Conservation (phyloP, 2,888 invertebrate species). For the Herminia tarsipennalis region DNA sequence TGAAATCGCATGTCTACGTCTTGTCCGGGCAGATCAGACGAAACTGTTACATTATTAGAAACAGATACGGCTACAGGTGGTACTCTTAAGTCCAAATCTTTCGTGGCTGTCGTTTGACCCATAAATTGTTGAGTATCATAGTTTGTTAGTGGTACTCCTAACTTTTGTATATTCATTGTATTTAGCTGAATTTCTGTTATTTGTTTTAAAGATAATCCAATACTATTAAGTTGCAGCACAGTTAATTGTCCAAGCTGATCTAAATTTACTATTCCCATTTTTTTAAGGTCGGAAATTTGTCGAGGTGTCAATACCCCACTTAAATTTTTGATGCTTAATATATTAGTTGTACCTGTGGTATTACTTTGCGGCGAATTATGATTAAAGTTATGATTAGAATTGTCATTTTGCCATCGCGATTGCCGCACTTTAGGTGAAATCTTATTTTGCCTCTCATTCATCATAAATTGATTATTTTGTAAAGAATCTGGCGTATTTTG, state of each 20-base stretch:
- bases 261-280: slow-evolving; percentile 86
- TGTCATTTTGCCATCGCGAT: slow-evolving; percentile 81
- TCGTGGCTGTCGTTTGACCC: slow-evolving; percentile 51
- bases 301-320: slow-evolving; percentile 84
- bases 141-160: slow-evolving; percentile 78
- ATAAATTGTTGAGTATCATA: slow-evolving; percentile 59
- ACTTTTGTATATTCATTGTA: slow-evolving; percentile 85
- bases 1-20: slow-evolving; percentile 83
- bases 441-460: slow-evolving; percentile 72
- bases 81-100: slow-evolving; percentile 81
- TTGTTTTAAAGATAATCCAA: slow-evolving; percentile 86
- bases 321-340: slow-evolving; percentile 85
- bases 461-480: slow-evolving; percentile 63
- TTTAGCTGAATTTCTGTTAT: slow-evolving; percentile 87
- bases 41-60: slow-evolving; percentile 50
- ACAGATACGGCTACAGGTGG: slow-evolving; percentile 64
- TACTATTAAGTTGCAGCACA: slow-evolving; percentile 85
- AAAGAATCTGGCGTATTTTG: slow-evolving; percentile 53
- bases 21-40: slow-evolving; percentile 72
- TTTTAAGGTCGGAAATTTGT: slow-evolving; percentile 85
- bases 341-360: slow-evolving; percentile 61
- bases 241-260: slow-evolving; percentile 87
- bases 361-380: slow-evolving; percentile 60
- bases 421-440: slow-evolving; percentile 78
- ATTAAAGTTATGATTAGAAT: slow-evolving; percentile 62